Evolutionary conservation across 2,797 vertebrate genomes (phyloP).

Genomic region (Pygocentrus nattereri): DNA sequence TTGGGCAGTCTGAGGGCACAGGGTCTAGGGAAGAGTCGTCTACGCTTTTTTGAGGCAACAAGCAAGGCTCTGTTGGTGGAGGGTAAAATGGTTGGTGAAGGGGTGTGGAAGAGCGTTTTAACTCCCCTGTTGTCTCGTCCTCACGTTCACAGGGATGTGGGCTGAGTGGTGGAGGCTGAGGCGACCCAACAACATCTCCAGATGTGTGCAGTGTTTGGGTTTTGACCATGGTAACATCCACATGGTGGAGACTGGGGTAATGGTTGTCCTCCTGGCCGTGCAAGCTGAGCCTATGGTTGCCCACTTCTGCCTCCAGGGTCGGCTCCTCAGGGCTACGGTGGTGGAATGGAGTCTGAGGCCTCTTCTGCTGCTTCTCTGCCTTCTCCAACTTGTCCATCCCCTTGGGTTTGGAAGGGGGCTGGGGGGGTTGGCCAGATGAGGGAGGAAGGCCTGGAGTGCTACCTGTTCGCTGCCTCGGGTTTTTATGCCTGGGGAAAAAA

Average conservation of each 20-base stretch:
- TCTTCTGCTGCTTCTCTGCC: constrained; percentile 96
- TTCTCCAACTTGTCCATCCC: constrained; percentile 95
- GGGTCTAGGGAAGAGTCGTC: constrained; percentile 88
- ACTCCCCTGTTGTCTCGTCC: constrained; percentile 82
- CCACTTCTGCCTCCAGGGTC: constrained; percentile 87
- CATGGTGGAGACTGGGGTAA: constrained; percentile 89
- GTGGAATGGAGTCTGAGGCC: constrained; percentile 96
- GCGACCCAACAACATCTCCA: constrained; percentile 87
- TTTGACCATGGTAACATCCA: constrained; percentile 85
- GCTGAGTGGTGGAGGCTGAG: constrained; percentile 95
- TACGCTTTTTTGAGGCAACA: constrained; percentile 88
- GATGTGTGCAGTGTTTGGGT: constrained; percentile 86
- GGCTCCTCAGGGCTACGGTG: constrained; percentile 93
- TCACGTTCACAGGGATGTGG: constrained; percentile 92
- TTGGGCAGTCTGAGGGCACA: constrained; percentile 82
- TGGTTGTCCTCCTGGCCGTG: constrained; percentile 86
- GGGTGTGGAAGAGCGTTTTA: constrained; percentile 93
- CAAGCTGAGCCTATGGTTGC: constrained; percentile 87
- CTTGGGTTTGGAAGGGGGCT: constrained; percentile 94
- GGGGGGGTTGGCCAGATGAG: constrained; percentile 85
- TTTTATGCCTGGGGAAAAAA: constrained; percentile 85
- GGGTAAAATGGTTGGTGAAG: constrained; percentile 96
- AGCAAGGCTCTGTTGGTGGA: constrained; percentile 90
- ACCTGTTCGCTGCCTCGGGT: constrained; percentile 89
- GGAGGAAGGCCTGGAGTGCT: constrained; percentile 90